These are phyloP conservation scores for Paramisgurnus dabryanus DNA, from an alignment of 2,113 vertebrate genomes.

Conservation along the genomic window DNA sequence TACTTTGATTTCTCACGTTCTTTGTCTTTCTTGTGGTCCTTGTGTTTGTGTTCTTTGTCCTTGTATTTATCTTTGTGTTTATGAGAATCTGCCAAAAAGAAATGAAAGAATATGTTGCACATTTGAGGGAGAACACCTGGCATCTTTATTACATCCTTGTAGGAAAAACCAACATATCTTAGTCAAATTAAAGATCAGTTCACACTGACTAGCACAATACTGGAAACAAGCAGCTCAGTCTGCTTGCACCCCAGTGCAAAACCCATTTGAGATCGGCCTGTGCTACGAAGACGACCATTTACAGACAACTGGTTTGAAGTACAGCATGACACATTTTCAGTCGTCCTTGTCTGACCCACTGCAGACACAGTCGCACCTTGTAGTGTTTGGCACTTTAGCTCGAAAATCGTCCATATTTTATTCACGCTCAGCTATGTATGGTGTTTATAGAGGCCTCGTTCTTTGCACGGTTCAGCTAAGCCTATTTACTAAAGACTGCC, in stretches of 20 bases:
- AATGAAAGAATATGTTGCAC: slow-evolving; percentile 14
- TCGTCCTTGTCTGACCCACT: slow-evolving; percentile 18
- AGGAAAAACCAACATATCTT: not conserved
- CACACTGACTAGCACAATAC: not conserved
- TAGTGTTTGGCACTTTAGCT: slow-evolving; percentile 31
- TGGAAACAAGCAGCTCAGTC: not conserved
- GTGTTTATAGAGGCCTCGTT: slow-evolving; percentile 29
- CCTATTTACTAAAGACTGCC: slow-evolving; percentile 6
- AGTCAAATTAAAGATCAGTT: not conserved
- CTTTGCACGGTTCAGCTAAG: slow-evolving; percentile 2
- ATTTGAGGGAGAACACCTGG: slow-evolving; percentile 22
- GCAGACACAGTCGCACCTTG: slow-evolving; percentile 31
- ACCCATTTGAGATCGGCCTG: slow-evolving; percentile 8
- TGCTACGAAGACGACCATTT: slow-evolving; percentile 3
- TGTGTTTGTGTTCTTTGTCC: slow-evolving; percentile 95
- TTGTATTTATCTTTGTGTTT: slow-evolving; percentile 97
- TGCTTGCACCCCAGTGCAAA: slow-evolving; percentile 19
- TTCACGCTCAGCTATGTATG: not conserved
- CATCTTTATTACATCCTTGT: not conserved
- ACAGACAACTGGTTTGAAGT: slow-evolving; percentile 32
- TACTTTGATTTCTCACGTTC: slow-evolving; percentile 94
- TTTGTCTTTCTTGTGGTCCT: slow-evolving; percentile 98
- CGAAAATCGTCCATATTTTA: slow-evolving; percentile 5
- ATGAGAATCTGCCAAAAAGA: slow-evolving; percentile 82
- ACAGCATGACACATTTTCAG: slow-evolving; percentile 14